A percentile compares a stretch with the other conserved stretches of the same genome.
Conservation (phyloP, 2,113 vertebrate genomes). For the Mystacornis crossleyi region DNA sequence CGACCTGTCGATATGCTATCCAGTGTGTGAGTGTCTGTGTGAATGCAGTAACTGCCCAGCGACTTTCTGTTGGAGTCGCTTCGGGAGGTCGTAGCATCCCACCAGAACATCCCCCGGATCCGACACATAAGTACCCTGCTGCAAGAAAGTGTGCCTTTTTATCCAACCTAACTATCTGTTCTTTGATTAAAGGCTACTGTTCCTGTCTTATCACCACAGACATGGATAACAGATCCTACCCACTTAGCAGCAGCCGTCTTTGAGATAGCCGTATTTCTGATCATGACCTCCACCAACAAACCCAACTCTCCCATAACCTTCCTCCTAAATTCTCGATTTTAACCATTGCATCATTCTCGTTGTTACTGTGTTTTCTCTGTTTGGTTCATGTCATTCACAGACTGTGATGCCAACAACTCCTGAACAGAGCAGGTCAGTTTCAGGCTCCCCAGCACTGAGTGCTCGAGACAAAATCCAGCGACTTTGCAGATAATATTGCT, state of each 20-base stretch:
- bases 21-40: no score
- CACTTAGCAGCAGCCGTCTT: neutral
- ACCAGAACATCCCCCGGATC: no score
- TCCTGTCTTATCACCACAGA: neutral
- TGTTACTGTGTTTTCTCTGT: neutral
- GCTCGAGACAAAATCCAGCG: neutral
- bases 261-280: neutral
- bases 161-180: neutral
- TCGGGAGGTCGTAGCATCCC: no score
- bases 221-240: neutral
- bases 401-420: neutral
- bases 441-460: neutral
- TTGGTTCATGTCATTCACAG: neutral
- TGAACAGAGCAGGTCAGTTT: neutral
- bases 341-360: neutral
- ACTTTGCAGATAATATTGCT: neutral
- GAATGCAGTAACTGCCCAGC: no score
- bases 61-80: no score
- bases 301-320: neutral
- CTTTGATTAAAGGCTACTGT: neutral
- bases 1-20: no score
- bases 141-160: neutral
- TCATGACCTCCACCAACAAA: neutral
- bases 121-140: neutral
- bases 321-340: neutral